Base-by-base conservation (phyloP, 2,888 invertebrate species). In the Trissoscelio sp. region DNA sequence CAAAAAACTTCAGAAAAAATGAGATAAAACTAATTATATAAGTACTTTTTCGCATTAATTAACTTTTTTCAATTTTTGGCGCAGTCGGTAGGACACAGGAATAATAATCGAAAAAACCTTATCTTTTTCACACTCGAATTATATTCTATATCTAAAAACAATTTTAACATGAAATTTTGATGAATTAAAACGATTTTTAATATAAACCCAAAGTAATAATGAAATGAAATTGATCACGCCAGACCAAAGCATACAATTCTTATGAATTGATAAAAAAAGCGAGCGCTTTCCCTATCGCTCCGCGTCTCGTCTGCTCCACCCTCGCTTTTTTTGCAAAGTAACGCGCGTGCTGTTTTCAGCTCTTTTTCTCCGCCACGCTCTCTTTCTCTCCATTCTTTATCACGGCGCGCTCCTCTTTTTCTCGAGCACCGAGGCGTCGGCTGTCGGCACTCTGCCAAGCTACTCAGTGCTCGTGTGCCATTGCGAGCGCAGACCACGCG, bases 371-470 rank as follows among this genome's bases (percentile, higher is more conserved):
- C 75, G 46, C 48, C 67, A 24, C 53, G 60, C 48, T 70, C 78
- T 70, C 72, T 73, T 72, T 72, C 69, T 42, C 60, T 58, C 60
- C 48, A 66, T 78, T 74, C 82, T 82, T 70, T 83, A 84, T 84
- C 83, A 75, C 83, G 78, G 57, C 78, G 75, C 80, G 82, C 83
- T 84, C 78, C 80, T 72, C 83, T 83, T 82, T 81, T 72, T 78
- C 74, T 70, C 69, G 78, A 77, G 81, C 78, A 81, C 58, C 74
- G 74, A 82, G 82, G 82, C 82, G 82, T 82, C 74, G 78, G 70
- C 79, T 82, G 85, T 86, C 86, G 86, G 88, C 88, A 88, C 82
- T 85, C 81, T 86, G 88, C 88, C 87, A 88, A 83, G 66, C 83
- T 83, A 83, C 78, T 78, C 74, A 70, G 83, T 78, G 82, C 79